phyloP scores from a whole-genome alignment of 2,113 vertebrate species.

The Lethenteron camtschaticum region DNA sequence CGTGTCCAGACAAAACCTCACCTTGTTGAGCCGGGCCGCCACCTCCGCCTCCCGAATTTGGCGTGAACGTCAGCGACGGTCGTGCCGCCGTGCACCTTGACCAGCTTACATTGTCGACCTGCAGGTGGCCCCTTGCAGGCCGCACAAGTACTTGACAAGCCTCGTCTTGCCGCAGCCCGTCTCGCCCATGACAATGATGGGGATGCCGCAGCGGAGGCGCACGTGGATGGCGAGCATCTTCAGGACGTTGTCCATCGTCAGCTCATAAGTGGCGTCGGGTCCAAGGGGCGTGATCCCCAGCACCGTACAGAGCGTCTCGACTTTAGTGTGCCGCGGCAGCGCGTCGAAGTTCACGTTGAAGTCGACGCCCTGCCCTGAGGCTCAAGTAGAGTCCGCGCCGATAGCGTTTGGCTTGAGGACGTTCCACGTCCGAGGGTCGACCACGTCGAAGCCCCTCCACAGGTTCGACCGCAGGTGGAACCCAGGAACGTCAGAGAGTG shows the following conservation, averaged over 20 bases:
- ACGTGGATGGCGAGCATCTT: slow-evolving; percentile 87
- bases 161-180: slow-evolving; percentile 85
- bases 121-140: slow-evolving; percentile 22
- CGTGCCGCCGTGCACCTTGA: slow-evolving; percentile 85
- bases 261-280: slow-evolving; percentile 69
- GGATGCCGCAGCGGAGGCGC: slow-evolving; percentile 75
- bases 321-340: slow-evolving; percentile 42
- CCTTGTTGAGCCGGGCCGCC: slow-evolving; percentile 30
- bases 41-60: slow-evolving; percentile 42
- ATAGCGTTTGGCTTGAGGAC: slow-evolving; percentile 49
- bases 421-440: slow-evolving; percentile 23
- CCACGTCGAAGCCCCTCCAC: slow-evolving; percentile 26
- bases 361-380: slow-evolving; percentile 50
- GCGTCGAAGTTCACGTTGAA: slow-evolving; percentile 59
- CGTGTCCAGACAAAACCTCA: slow-evolving; percentile 33
- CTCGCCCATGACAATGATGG: slow-evolving; percentile 86
- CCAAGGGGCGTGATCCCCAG: slow-evolving; percentile 44
- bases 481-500: slow-evolving; percentile 71
- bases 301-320: slow-evolving; percentile 43
- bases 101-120: slow-evolving; percentile 52
- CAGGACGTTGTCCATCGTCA: slow-evolving; percentile 68
- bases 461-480: slow-evolving; percentile 37
- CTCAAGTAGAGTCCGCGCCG: slow-evolving; percentile 20
- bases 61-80: slow-evolving; percentile 41
- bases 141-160: slow-evolving; percentile 61